A percentile compares a stretch with the other conserved stretches of the same genome.
These are phyloP conservation scores for Hephaestus fuliginosus DNA, from an alignment of 2,797 vertebrate species.

Conservation along the genomic window DNA sequence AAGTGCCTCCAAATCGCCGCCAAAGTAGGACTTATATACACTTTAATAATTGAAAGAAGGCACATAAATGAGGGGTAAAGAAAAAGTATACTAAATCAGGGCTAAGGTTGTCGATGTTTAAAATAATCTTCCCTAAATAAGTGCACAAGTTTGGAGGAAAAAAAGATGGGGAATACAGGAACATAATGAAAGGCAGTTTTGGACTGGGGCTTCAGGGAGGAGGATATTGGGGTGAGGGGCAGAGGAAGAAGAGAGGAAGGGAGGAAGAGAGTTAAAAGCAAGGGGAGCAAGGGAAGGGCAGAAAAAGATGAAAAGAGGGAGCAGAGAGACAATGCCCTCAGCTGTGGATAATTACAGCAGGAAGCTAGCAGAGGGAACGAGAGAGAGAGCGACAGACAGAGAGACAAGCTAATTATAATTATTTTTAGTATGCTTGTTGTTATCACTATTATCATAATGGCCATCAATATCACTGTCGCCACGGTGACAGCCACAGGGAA, in stretches of 20 bases:
- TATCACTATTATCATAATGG: constrained; percentile 89
- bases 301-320: constrained; percentile 84
- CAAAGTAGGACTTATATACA: neutral
- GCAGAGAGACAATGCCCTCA: constrained; percentile 85
- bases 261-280: constrained; percentile 72
- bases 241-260: constrained; percentile 65
- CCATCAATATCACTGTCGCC: constrained; percentile 87
- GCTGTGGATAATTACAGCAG: constrained; percentile 88
- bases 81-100: neutral
- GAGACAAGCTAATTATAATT: constrained; percentile 89
- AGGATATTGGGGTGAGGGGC: constrained; percentile 57
- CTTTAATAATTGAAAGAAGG: neutral
- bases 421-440: constrained; percentile 89
- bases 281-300: constrained; percentile 72
- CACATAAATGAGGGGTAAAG: neutral
- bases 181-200: constrained; percentile 55
- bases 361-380: constrained; percentile 74
- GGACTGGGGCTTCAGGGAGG: constrained; percentile 49
- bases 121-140: constrained; percentile 11
- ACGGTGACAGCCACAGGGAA: constrained; percentile 80
- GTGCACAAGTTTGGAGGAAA: constrained; percentile 14
- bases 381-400: constrained; percentile 72
- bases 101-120: constrained; percentile 19
- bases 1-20: constrained; percentile 19
- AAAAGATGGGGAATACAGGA: constrained; percentile 22